Conservation (phyloP, 1,140 invertebrate species). For the Macrocentrus cingulum region DNA sequence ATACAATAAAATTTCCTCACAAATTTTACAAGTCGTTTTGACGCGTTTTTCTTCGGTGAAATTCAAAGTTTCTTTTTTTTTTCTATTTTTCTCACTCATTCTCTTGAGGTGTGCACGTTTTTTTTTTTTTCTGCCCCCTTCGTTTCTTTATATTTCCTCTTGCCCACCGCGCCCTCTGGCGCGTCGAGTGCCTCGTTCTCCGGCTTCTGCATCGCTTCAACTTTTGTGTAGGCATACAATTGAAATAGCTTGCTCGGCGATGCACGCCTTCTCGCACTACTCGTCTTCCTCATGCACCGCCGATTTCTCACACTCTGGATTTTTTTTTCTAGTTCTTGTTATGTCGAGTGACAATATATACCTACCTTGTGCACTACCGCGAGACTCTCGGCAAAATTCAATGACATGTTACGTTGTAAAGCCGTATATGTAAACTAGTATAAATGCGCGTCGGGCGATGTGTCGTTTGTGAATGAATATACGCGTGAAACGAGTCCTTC, state of each 20-base stretch:
- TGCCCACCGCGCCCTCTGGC: not conserved
- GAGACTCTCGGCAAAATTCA: too few relatives aligned
- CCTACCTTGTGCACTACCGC: too few relatives aligned
- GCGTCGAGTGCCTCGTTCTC: conserved; percentile 18
- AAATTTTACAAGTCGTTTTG: conserved; percentile 47
- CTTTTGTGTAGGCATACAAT: conserved; percentile 16
- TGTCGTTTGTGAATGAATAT: too few relatives aligned
- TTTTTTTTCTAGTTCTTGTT: not conserved
- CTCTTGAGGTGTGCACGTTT: not conserved
- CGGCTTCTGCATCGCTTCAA: conserved; percentile 20
- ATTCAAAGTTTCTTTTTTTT: not conserved
- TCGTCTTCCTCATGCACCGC: not conserved
- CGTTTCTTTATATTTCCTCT: not conserved
- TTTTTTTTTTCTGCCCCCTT: not conserved
- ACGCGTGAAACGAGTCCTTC: too few relatives aligned
- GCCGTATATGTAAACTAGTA: too few relatives aligned
- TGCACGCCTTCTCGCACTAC: conserved; percentile 4
- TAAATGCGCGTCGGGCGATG: too few relatives aligned
- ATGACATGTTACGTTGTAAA: too few relatives aligned
- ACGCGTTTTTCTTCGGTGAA: too few relatives aligned
- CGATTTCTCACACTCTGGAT: not conserved
- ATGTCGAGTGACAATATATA: too few relatives aligned
- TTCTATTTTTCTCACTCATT: not conserved
- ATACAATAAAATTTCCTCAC: conserved; percentile 55
- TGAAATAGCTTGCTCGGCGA: conserved; percentile 19